These are phyloP conservation scores for Thalassoma bifasciatum DNA, from an alignment of 2,113 vertebrate species.

Conservation along the genomic window DNA sequence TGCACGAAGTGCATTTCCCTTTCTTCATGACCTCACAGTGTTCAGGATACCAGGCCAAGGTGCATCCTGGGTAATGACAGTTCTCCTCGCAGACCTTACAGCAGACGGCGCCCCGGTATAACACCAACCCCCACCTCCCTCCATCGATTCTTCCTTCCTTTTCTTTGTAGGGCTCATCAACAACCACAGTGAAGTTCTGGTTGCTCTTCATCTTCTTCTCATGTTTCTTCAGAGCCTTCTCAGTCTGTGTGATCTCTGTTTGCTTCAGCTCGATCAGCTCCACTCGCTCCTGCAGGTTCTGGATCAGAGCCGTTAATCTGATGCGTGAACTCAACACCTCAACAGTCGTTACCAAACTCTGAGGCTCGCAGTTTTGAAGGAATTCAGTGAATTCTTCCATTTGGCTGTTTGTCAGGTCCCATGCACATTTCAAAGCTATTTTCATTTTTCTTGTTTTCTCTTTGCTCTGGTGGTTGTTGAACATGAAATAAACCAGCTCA, in stretches of 20 bases:
- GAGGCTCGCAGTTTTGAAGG: neutral
- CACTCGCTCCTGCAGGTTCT: neutral
- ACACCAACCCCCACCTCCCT: neutral
- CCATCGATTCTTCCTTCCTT: neutral
- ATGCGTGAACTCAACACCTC: neutral
- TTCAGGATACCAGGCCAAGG: no score
- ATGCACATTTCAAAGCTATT: neutral
- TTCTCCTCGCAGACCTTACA: constrained; percentile 25
- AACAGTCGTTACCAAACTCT: neutral
- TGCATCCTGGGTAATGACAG: no score
- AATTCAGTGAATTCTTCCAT: neutral
- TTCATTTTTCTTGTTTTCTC: neutral
- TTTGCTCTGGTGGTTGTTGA: neutral
- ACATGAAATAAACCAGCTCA: constrained; percentile 22
- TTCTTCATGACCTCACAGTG: no score
- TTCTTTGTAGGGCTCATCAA: constrained; percentile 10
- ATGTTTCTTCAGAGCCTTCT: neutral
- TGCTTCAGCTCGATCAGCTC: neutral
- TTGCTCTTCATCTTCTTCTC: constrained; percentile 1
- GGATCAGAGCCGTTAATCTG: neutral
- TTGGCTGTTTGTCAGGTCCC: neutral
- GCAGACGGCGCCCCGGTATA: constrained; percentile 3
- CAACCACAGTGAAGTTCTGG: neutral
- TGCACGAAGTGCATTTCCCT: no score
- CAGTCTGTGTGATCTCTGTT: neutral